Base-by-base conservation (phyloP, 2,888 invertebrate genomes). In the Pemphredon lugubris region DNA sequence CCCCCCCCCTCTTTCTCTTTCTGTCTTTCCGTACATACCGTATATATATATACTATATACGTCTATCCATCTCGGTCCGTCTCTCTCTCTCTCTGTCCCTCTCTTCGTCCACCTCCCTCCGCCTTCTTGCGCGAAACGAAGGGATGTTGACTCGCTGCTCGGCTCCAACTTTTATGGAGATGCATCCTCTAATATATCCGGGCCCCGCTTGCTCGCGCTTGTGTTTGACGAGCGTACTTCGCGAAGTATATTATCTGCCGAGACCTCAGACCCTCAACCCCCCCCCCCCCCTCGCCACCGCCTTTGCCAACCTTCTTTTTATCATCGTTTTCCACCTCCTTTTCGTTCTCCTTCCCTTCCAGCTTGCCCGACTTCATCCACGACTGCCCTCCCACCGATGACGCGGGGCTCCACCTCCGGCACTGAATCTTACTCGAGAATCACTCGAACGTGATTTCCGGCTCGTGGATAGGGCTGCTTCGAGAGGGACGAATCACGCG, bases 141-240 rank as follows among this genome's bases (percentile, higher is more conserved):
- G 82, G 75, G 82, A 86, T 86, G 86, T 86, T 86, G 87, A 86
- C 87, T 86, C 85, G 85, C 77, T 85, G 84, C 86, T 82, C 81
- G 83, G 86, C 83, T 87, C 78, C 85, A 88, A 88, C 89, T 89
- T 89, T 89, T 88, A 89, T 89, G 88, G 88, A 89, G 88, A 89
- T 89, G 89, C 89, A 88, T 88, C 87, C 88, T 82, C 81, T 88
- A 88, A 89, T 89, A 89, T 88, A 89, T 88, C 88, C 88, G 84
- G 74, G 71, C 77, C 83, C 83, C 82, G 87, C 87, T 87, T 88
- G 87, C 88, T 88, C 87, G 86, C 86, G 87, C 86, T 88, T 88
- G 88, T 89, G 88, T 89, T 89, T 89, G 89, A 88, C 88, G 89
- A 89, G 87, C 88, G 86, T 86, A 84, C 84, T 86, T 83, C 81